Base-by-base conservation (phyloP, 2,888 invertebrate species). In the Platycheirus rosarum region DNA sequence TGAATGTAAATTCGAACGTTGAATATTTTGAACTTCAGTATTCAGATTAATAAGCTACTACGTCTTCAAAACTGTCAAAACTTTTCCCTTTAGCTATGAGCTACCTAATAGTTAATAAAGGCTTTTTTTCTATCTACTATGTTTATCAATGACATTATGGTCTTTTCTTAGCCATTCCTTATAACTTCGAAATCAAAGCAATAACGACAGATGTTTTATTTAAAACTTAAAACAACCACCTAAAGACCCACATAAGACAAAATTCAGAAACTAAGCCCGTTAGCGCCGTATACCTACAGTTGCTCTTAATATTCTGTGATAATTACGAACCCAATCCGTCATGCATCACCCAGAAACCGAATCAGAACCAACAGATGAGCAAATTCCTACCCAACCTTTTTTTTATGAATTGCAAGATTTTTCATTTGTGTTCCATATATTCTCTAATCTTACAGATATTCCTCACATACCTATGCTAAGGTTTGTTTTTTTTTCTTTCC, bases 161-260 rank as follows among this genome's bases (percentile, higher is more conserved):
- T n/a, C n/a, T n/a, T n/a, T n/a, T n/a, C n/a, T n/a, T n/a, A n/a
- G n/a, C n/a, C n/a, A n/a, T n/a, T n/a, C n/a, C n/a, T n/a, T n/a
- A n/a, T n/a, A n/a, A n/a, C n/a, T n/a, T n/a, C n/a, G n/a, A n/a
- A n/a, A n/a, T n/a, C n/a, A n/a, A n/a, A n/a, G n/a, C n/a, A n/a
- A n/a, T n/a, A 57, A 63, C 9, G 76, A 40, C 80, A 80, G 76
- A 76, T 80, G 80, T 57, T 49, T 32, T n/a, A n/a, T n/a, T n/a
- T n/a, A n/a, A n/a, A n/a, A n/a, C n/a, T n/a, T n/a, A n/a, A n/a
- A n/a, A 26, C 26, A 2, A 26, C 8, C 8, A 32, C 1, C 29
- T 8, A 16, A 29, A 16, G 20, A 16, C 57, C 40, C 37, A 62
- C 53, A 14, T 4, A 29, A 14, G 7, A 16, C 2, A 65, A 2